Evolutionary conservation across 2,888 invertebrate genomes (phyloP).

Genomic region (Dysmachus trigonus): DNA sequence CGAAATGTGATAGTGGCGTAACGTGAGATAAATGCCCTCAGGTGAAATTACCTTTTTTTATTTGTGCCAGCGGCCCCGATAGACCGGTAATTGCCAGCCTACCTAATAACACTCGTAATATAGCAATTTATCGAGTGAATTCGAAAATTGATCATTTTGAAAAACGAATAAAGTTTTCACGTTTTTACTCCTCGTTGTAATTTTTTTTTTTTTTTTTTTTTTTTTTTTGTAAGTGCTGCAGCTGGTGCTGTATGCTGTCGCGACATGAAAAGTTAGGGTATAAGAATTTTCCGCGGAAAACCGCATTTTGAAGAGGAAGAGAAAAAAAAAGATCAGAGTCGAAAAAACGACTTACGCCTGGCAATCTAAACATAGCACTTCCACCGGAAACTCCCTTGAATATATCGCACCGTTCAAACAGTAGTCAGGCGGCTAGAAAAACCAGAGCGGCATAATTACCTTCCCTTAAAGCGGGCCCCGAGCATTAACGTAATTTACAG

Average conservation of each 20-base stretch:
- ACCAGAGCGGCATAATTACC: not conserved
- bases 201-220: not conserved
- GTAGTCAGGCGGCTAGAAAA: not conserved
- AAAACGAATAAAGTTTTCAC: not conserved
- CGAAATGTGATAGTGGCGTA: not conserved
- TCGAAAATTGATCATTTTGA: not conserved
- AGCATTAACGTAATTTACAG: conserved; percentile 7
- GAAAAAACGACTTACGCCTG: not conserved
- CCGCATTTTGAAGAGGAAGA: not conserved
- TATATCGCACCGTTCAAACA: not conserved
- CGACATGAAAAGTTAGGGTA: not conserved
- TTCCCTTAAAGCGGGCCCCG: not conserved
- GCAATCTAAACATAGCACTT: not conserved
- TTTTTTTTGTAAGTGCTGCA: not conserved
- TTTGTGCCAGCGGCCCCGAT: not conserved
- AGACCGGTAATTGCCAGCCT: not conserved
- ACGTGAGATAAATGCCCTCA: not conserved
- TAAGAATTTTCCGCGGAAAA: not conserved
- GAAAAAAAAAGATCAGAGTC: not conserved
- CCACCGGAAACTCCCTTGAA: conserved; percentile 14
- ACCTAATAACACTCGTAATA: not conserved
- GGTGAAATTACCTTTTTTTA: not conserved
- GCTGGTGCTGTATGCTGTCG: not conserved
- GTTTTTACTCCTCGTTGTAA: not conserved
- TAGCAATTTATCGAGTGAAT: not conserved